Evolutionary conservation across 2,888 invertebrate species (phyloP), one percentile per base, ranked within the genome.

Genomic region (Andrena trimmerana): DNA sequence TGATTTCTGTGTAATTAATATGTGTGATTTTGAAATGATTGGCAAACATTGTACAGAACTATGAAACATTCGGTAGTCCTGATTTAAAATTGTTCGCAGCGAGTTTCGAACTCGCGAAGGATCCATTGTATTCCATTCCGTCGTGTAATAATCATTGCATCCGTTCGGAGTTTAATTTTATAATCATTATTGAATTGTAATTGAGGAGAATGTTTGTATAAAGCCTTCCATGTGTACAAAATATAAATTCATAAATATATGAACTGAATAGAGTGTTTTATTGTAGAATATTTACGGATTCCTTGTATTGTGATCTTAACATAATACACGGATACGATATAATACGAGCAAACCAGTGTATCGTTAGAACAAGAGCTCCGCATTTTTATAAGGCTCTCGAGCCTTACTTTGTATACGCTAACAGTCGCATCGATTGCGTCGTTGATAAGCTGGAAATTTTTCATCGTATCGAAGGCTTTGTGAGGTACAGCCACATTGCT

Each of bases 221-320:
- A 75, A 70, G 31, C 33, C 54, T 70, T 74, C 67, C 57, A 59
- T 68, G 52, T 65, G 80, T 72, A 66, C 42, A 69, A 70, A 81
- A 76, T 76, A 65, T 71, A 82, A 72, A 29, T 52, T 54, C 20
- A 33, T 76, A 31, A 77, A 60, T 79, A 78, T n/a, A 27, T 66
- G 59, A 72, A 83, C 74, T 87, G 68, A 83, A 87, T 62, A 52
- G 68, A 73, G 67, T 84, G 57, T 88, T 83, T 88, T 83, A 85
- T 89, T 86, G 72, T 89, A 88, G 89, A 83, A 95, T 96, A 93
- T 95, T 95, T 94, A 95, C 95, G 91, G 95, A 96, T 92, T 95
- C 95, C 88, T 94, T 96, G 89, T 95, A 95, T 94, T 95, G 95
- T 90, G 96, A 96, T 94, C 94, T 96, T 92, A 95, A 96, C 93